A percentile compares a stretch with the other conserved stretches of the same genome.
These are phyloP conservation scores for Alligator sinensis DNA, from an alignment of 2,113 vertebrate genomes.

Conservation along the genomic window DNA sequence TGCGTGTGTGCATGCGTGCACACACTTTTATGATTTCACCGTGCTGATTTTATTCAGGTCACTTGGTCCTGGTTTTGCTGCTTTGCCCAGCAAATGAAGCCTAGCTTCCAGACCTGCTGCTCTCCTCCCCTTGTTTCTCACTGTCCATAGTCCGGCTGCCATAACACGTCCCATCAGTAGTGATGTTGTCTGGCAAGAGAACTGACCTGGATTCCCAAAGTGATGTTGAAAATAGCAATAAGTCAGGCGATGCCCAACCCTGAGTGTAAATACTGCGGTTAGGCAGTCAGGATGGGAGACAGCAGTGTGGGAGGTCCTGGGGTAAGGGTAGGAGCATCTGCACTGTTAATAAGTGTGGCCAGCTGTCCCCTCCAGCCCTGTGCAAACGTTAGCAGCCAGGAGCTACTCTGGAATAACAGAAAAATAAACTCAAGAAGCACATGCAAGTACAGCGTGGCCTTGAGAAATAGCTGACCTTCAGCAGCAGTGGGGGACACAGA, in stretches of 20 bases:
- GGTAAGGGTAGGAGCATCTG: background rate
- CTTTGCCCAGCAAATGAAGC: background rate
- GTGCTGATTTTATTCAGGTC: background rate
- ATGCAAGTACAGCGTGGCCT: background rate
- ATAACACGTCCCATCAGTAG: background rate
- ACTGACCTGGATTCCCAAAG: background rate
- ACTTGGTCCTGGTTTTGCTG: background rate
- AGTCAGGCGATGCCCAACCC: background rate
- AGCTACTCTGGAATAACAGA: background rate
- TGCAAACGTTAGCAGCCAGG: background rate
- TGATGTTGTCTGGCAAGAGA: fast-evolving
- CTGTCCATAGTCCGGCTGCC: background rate
- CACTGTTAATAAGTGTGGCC: background rate
- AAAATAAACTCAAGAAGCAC: background rate
- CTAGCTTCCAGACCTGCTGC: constrained; percentile 10
- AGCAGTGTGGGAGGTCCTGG: background rate
- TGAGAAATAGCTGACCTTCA: background rate
- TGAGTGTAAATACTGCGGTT: background rate
- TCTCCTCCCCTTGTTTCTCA: background rate
- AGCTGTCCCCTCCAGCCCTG: background rate
- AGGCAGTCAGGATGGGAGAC: background rate
- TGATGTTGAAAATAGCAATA: background rate
- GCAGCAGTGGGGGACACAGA: background rate
- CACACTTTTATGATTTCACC: background rate
- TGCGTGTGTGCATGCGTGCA: constrained; percentile 47